Base-by-base conservation (phyloP, 2,113 vertebrate species). In the Hippoglossus stenolepis region DNA sequence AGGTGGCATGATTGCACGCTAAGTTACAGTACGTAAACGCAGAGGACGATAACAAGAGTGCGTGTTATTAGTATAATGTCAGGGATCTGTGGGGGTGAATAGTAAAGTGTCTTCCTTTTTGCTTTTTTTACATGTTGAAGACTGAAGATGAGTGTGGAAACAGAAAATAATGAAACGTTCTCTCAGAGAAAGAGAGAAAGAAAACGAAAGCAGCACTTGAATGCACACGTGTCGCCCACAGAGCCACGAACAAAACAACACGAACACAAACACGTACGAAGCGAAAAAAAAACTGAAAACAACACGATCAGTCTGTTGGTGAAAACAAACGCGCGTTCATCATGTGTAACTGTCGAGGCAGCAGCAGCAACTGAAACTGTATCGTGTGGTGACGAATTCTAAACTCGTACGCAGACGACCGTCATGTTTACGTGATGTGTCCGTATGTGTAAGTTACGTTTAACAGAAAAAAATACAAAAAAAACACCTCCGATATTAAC, bases 1-100 rank as follows among this genome's bases (percentile, higher is more conserved):
- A 82, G 93, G 93, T 93, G 57, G 89, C 89, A 93, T 87, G 95
- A 94, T 92, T 93, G 94, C 94, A 95, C 93, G 64, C 90, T 90
- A 92, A 92, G 74, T 92, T 93, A 94, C 95, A 94, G 92, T 92
- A 95, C 93, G 72, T 84, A 67, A 26, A 88, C 59, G 66, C 63
- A 84, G 75, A 75, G 49, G 5, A 51, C 23, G 65, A 77, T 31
- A 59, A 77, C 71, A 70, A 81, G 88, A 89, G 88, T 80, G 90
- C 83, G 87, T 92, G 89, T 88, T 47, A 75, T 65, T 28, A 61
- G 54, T 0, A 54, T 2, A 82, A 83, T 69, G 87, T 89, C 85
- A 81, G 82, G 87, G 90, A 62, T 31, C 18, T 7, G 93, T 85
- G 83, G 18, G 31, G 40, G 14, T 2, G 76, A 65, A 40, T 54